Evolutionary conservation across 2,888 invertebrate species (phyloP).

Genomic region (Galeruca laticollis): DNA sequence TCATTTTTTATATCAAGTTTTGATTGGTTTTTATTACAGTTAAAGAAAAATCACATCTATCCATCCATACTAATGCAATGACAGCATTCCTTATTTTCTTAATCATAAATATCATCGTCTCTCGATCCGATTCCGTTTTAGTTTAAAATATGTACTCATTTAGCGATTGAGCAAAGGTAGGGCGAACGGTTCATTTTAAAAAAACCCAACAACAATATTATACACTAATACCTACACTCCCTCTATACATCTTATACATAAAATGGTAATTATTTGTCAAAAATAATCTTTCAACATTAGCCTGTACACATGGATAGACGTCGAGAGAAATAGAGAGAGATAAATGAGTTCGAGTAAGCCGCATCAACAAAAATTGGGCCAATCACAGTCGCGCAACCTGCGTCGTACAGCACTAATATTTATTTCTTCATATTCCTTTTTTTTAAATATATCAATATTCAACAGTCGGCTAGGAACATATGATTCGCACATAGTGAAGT

Average conservation of each 20-base stretch:
- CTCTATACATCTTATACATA: conserved; percentile 65
- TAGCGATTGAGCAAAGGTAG: conserved; percentile 61
- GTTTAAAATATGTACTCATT: conserved; percentile 46
- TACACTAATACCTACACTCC: conserved; percentile 65
- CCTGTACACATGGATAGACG: conserved; percentile 63
- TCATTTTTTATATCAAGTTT: too few relatives aligned
- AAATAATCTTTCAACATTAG: conserved; percentile 66
- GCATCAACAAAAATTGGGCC: conserved; percentile 57
- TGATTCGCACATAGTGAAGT: conserved; percentile 60
- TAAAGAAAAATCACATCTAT: conserved; percentile 15
- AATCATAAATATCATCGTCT: conserved; percentile 28
- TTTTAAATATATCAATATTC: conserved; percentile 59
- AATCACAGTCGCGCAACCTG: conserved; percentile 63
- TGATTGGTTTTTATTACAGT: not conserved
- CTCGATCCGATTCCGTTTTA: conserved; percentile 30
- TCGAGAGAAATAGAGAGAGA: conserved; percentile 44
- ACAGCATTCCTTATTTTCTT: conserved; percentile 10
- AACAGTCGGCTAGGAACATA: conserved; percentile 64
- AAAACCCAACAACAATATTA: conserved; percentile 63
- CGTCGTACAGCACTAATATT: conserved; percentile 59
- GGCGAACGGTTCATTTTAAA: conserved; percentile 53
- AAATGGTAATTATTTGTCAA: conserved; percentile 67
- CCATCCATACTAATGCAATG: conserved; percentile 13
- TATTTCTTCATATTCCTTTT: conserved; percentile 35
- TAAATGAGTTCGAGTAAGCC: conserved; percentile 50